A percentile compares a stretch with the other conserved stretches of the same genome.
Evolutionary conservation across 2,888 invertebrate species (phyloP).

Genomic region (Cryptus armator): DNA sequence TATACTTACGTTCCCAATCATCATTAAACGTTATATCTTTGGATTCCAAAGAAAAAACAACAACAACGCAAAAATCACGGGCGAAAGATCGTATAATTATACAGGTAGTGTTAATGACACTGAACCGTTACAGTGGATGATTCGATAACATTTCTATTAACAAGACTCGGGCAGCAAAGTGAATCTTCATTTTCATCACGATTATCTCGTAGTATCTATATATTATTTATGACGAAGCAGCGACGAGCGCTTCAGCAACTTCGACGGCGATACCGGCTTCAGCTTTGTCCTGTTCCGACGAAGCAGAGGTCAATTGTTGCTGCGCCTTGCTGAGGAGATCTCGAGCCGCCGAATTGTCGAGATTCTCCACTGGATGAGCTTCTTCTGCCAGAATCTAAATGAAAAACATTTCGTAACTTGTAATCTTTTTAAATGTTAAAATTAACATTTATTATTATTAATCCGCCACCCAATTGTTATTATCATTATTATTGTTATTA

Average conservation of each 20-base stretch:
- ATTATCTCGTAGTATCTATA: too few relatives aligned
- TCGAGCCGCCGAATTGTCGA: constrained; percentile 93
- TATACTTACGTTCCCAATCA: not conserved
- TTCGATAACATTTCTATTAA: constrained; percentile 62
- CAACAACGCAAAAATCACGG: constrained; percentile 17
- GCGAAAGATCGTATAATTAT: constrained; percentile 67
- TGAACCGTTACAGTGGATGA: constrained; percentile 62
- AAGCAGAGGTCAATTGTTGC: constrained; percentile 92
- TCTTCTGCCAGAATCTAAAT: constrained; percentile 96
- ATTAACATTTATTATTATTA: constrained; percentile 1
- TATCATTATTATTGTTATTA: not conserved
- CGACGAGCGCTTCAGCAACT: constrained; percentile 97
- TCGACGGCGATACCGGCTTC: constrained; percentile 97
- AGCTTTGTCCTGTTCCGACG: constrained; percentile 93
- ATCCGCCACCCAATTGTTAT: not conserved
- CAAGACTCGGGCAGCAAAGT: constrained; percentile 46
- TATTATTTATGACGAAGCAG: constrained; percentile 89
- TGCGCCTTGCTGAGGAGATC: constrained; percentile 95
- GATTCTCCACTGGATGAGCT: constrained; percentile 93
- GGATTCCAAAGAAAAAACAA: not conserved
- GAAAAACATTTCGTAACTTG: constrained; percentile 70
- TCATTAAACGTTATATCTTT: not conserved
- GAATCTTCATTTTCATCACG: constrained; percentile 7
- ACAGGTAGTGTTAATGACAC: constrained; percentile 65
- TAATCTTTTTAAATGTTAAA: constrained; percentile 20